Evolutionary conservation across 2,888 invertebrate species (phyloP).

Genomic region (Thymelicus acteon): DNA sequence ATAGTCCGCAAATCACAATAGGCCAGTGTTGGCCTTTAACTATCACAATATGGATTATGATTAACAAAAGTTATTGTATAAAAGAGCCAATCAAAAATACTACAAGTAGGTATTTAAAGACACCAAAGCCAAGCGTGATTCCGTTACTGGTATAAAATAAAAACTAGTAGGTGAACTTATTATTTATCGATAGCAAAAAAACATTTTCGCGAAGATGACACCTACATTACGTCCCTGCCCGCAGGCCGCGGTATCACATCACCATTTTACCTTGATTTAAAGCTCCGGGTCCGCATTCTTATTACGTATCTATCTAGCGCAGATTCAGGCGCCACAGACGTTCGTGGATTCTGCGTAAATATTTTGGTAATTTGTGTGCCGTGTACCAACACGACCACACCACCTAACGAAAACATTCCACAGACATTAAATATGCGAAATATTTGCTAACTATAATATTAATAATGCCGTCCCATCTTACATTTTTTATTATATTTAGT

Average conservation of each 20-base stretch:
- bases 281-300: slow-evolving; percentile 82
- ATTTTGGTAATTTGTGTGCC: slow-evolving; percentile 75
- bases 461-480: slow-evolving; percentile 40
- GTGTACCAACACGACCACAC: slow-evolving; percentile 49
- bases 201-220: slow-evolving; percentile 47
- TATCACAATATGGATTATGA: too few species aligned
- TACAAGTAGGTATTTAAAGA: too few species aligned
- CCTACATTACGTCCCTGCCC: slow-evolving; percentile 49
- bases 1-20: too few species aligned
- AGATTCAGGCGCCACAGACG: slow-evolving; percentile 67
- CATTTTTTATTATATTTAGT: slow-evolving; percentile 31
- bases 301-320: slow-evolving; percentile 60
- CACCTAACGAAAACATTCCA: slow-evolving; percentile 58
- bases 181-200: slow-evolving; percentile 7
- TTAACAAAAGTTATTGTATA: neutral
- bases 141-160: neutral
- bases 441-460: slow-evolving; percentile 45
- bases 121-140: neutral
- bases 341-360: slow-evolving; percentile 65
- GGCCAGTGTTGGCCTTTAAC: too few species aligned
- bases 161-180: neutral
- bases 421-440: slow-evolving; percentile 58
- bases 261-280: slow-evolving; percentile 78
- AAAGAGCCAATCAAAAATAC: neutral
- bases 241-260: slow-evolving; percentile 47